Percentiles rank a stretch among this genome's conserved stretches.
Conservation (phyloP, 2,888 invertebrate genomes). For the Troides oblongomaculatus region DNA sequence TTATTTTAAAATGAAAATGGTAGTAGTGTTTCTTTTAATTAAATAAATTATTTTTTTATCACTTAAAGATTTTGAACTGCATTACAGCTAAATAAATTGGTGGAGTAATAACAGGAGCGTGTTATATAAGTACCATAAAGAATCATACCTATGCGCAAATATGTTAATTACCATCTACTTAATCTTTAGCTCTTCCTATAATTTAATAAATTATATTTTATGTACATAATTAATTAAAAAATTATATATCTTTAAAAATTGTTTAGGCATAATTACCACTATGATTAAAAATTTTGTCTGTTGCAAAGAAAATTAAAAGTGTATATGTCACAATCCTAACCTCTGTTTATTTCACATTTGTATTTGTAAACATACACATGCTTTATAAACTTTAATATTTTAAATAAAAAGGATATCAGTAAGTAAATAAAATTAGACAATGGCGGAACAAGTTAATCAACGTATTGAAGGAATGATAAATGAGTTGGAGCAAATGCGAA, state of each 20-base stretch:
- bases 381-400: neutral
- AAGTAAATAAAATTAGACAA: constrained; percentile 47
- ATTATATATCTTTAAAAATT: neutral
- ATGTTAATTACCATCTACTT: too few relatives aligned
- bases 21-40: too few relatives aligned
- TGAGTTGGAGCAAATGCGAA: constrained; percentile 89
- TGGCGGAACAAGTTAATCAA: constrained; percentile 91
- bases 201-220: too few relatives aligned
- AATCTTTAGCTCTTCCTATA: too few relatives aligned
- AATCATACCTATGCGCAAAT: too few relatives aligned
- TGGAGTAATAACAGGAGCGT: too few relatives aligned
- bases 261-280: neutral
- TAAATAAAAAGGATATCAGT: neutral
- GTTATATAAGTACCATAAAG: too few relatives aligned
- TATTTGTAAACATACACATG: constrained; percentile 1
- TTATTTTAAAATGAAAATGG: too few relatives aligned
- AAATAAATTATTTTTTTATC: too few relatives aligned
- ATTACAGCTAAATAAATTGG: too few relatives aligned
- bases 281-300: neutral
- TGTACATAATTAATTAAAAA: too few relatives aligned
- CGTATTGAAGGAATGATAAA: constrained; percentile 89
- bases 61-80: too few relatives aligned
- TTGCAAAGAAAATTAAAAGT: neutral
- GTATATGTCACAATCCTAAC: constrained; percentile 22
- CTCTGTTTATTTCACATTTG: constrained; percentile 29